Conservation (phyloP, 1,140 invertebrate genomes). For the Cyclargus thomasi region DNA sequence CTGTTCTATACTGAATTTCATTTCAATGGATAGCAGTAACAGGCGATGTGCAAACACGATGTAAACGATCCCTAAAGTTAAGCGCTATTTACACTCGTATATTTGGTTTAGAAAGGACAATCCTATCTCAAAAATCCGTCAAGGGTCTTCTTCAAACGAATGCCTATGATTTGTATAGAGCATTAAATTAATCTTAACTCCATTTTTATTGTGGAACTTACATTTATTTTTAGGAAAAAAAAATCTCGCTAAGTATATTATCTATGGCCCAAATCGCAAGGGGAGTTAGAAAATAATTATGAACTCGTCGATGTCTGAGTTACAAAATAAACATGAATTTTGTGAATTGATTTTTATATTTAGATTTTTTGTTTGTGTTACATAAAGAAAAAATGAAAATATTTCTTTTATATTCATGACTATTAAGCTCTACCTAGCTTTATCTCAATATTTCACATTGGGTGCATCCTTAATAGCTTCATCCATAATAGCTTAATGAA, state of each 20-base stretch:
- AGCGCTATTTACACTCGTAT: background rate
- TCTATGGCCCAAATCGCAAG: too few species aligned
- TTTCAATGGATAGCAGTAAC: background rate
- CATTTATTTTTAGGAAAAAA: background rate
- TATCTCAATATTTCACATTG: too few species aligned
- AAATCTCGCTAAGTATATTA: background rate
- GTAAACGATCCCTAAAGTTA: slow-evolving; percentile 5
- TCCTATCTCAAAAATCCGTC: background rate
- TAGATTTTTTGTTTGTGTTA: too few species aligned
- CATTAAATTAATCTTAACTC: background rate
- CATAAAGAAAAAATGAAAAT: too few species aligned
- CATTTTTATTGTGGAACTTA: background rate
- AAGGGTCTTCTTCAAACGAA: background rate
- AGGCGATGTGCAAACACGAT: background rate
- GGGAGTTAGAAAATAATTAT: too few species aligned
- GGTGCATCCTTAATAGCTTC: background rate
- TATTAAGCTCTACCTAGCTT: too few species aligned
- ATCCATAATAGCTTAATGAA: background rate
- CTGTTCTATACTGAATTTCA: too few species aligned
- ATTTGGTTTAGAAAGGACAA: slow-evolving; percentile 5
- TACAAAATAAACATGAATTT: too few species aligned
- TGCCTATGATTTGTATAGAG: background rate
- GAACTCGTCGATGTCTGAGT: too few species aligned
- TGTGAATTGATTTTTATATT: too few species aligned
- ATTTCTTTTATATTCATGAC: too few species aligned